These are phyloP conservation scores for Rhinoptilus africanus DNA, from an alignment of 2,113 vertebrate species.

Conservation along the genomic window DNA sequence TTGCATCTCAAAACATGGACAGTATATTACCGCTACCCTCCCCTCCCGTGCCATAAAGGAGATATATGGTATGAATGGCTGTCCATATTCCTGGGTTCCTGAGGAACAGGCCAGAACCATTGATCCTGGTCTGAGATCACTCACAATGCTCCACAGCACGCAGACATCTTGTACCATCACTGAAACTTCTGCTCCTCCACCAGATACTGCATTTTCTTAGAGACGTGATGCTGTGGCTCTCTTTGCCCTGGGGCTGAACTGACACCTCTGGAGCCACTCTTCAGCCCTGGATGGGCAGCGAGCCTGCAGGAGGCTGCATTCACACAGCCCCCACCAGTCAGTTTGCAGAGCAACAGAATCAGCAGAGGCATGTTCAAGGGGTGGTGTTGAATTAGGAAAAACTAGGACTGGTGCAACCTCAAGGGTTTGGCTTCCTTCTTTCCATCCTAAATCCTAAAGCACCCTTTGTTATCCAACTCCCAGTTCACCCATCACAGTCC, in stretches of 20 bases:
- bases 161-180: not conserved
- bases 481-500: not conserved
- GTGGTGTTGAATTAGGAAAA: not conserved
- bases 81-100: not conserved
- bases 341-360: not conserved
- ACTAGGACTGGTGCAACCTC: not conserved
- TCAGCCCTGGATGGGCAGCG: not conserved
- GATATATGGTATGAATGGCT: not conserved
- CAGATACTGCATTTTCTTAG: not conserved
- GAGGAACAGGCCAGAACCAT: not conserved
- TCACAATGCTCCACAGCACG: not conserved
- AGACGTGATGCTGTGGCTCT: not conserved
- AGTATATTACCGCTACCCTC: not conserved
- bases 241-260: not conserved
- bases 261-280: not conserved
- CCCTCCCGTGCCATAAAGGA: rapidly evolving
- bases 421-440: not conserved
- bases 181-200: not conserved
- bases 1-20: not conserved
- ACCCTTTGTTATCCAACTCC: not conserved
- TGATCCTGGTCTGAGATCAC: not conserved
- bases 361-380: not conserved
- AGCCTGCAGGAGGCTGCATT: not conserved
- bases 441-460: not conserved
- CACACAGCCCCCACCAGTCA: not conserved